Base-by-base conservation (phyloP, 2,888 invertebrate species). In the Phyto melanocephala region DNA sequence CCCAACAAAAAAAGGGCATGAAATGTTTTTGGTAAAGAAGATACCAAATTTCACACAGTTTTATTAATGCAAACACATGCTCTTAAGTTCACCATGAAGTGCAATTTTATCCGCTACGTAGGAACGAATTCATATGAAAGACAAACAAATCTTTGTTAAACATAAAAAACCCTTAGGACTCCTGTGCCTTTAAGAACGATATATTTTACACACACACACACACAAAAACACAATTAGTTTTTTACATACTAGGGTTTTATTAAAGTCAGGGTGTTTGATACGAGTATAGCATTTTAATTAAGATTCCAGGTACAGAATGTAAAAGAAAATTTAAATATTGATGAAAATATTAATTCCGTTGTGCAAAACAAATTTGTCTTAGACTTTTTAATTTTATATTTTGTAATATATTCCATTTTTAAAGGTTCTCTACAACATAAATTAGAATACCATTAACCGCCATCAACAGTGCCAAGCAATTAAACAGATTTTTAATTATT, bases 1-100 rank as follows among this genome's bases (percentile, higher is more conserved):
- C 6, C 6, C 65, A 40, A 35, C 7, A n/a, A 28, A 28, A 28
- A 28, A 54, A 78, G 72, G 17, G 42, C 62, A 22, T 52, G 52
- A 52, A 72, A 58, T 47, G 52, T 40, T 35, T 50, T 22, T 37
- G 24, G 24, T 20, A 28, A 40, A 42, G 24, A 35, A 17, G 13
- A 24, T 11, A 35, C 7, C 54, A 67, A 42, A 77, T 52, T 74
- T 79, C 72, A 79, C 79, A 79, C 72, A 65, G 58, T 67, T 54
- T n/a, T 54, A 17, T 42, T 35, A 74, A 60, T 11, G 52, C 72
- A 67, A 74, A 37, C 54, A 77, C 24, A 35, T 74, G 63, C 17
- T 35, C 22, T 56, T 35, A 45, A 74, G 63, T 65, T 54, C 24
- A 28, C 8, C 35, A 45, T 56, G 13, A 67, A 67, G 56, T 35